A percentile compares a stretch with the other conserved stretches of the same genome.
These are phyloP conservation scores for Drosophila meridiana DNA, from an alignment of 2,888 invertebrate species.

Conservation along the genomic window DNA sequence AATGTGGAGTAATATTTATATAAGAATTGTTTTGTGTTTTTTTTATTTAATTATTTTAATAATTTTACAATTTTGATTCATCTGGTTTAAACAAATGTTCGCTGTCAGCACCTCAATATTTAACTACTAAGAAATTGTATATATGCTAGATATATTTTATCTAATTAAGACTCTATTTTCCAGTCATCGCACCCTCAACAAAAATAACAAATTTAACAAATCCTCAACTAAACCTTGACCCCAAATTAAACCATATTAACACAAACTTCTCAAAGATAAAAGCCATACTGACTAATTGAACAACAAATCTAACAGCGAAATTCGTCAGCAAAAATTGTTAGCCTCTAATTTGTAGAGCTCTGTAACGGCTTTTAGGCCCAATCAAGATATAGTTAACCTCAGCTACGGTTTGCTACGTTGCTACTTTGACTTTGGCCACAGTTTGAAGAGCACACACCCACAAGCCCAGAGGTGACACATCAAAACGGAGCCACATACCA, in stretches of 20 bases:
- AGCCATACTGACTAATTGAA: background rate
- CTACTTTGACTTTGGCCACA: slow-evolving; percentile 11
- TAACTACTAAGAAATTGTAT: no score
- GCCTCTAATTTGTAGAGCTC: background rate
- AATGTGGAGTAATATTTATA: no score
- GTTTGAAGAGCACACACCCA: slow-evolving; percentile 54
- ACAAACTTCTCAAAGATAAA: background rate
- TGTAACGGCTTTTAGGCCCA: slow-evolving; percentile 8
- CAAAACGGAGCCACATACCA: slow-evolving; percentile 17
- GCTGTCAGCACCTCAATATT: no score
- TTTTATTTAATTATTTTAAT: no score
- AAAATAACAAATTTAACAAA: background rate
- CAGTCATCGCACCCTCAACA: background rate
- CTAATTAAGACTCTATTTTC: background rate
- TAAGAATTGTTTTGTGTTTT: no score
- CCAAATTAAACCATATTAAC: background rate
- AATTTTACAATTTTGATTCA: no score
- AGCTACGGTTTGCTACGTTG: slow-evolving; percentile 11
- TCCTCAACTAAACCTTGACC: background rate
- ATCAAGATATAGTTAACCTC: slow-evolving; percentile 35
- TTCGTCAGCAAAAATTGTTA: slow-evolving; percentile 14
- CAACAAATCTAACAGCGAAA: slow-evolving; percentile 6
- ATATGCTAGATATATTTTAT: background rate
- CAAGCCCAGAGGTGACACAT: slow-evolving; percentile 61
- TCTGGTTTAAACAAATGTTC: no score